A percentile compares a stretch with the other conserved stretches of the same genome.
These are phyloP conservation scores for Napeogenes sylphis DNA, from an alignment of 2,888 invertebrate genomes.

Conservation along the genomic window DNA sequence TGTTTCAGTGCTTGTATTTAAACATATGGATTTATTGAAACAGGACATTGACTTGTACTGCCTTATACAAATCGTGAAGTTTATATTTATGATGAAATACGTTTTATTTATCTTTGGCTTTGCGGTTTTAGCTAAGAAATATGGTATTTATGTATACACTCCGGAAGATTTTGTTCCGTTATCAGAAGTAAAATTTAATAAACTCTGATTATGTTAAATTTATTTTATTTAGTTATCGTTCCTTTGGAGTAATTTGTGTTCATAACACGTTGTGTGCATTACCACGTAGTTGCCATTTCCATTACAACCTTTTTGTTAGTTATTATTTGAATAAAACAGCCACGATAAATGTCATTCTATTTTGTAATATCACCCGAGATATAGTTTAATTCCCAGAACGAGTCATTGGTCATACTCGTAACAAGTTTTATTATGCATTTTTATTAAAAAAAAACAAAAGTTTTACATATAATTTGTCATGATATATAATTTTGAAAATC, in stretches of 20 bases:
- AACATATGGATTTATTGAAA: conserved; percentile 2
- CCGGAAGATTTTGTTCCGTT: too few species aligned
- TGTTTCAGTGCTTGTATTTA: conserved; percentile 10
- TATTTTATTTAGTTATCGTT: neutral
- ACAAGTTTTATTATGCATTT: too few species aligned
- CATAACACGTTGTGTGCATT: neutral
- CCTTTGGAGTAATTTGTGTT: neutral
- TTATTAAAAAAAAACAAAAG: too few species aligned
- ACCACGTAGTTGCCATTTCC: conserved; percentile 13
- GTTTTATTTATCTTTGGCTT: neutral
- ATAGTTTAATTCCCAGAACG: too few species aligned
- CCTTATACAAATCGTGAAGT: neutral
- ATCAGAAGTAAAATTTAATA: neutral
- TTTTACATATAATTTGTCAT: too few species aligned
- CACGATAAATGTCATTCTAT: conserved; percentile 3
- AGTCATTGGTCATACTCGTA: too few species aligned
- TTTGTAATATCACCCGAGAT: neutral
- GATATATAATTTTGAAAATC: too few species aligned
- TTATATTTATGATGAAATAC: conserved; percentile 1
- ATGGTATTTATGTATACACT: too few species aligned
- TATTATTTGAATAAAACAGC: conserved; percentile 4
- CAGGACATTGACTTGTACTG: conserved; percentile 3
- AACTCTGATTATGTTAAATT: neutral
- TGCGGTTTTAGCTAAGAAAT: too few species aligned
- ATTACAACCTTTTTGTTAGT: conserved; percentile 18